Evolutionary conservation across 2,113 vertebrate species (phyloP), one percentile per base, ranked within the genome.

Genomic region (Myodes glareolus): DNA sequence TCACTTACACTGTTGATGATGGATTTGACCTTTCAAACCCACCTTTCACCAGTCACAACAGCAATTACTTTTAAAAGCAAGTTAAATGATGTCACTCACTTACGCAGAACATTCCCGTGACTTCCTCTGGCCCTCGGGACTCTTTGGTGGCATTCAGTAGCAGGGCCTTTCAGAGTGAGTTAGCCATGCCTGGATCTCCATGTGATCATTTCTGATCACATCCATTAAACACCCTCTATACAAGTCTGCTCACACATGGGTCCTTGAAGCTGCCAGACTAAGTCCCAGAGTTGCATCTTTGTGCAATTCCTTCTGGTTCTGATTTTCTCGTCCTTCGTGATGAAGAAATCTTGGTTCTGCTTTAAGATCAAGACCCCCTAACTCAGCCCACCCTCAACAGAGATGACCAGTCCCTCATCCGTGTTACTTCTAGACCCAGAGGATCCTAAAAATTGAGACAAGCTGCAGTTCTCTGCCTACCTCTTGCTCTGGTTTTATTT

Each of bases 311-410:
- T 47, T n/a, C 42, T 94, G 47, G 12, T 50, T 82, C n/a, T 47
- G 42, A 78, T 45, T 16, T 55, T 12, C 63, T 29, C 77, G 10
- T 58, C 42, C 33, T 87, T 77, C 42, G 67, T 78, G 50, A 82
- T 50, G 23, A 9, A 45, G 42, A 96, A 65, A 65, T 94, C 92
- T n/a, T 68, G 77, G 21, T 84, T 81, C 70, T 84, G 78, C 81
- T 36, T 80, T 86, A 92, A 78, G 55, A 85, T 88, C 45, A 52
- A 68, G 27, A 39, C 42, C 33, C 36, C 33, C 45, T 90, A 42
- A 61, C 70, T 29, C 75, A 82, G 17, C 14, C 47, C 58, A 87
- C 16, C 4, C 77, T 47, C 55, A 90, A n/a, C 7, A 94, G 75
- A 70, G 29, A 61, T 2, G 7, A 68, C 13, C 13, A 13, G 4